Base-by-base conservation (phyloP, 2,888 invertebrate species). In the Agapostemon virescens region DNA sequence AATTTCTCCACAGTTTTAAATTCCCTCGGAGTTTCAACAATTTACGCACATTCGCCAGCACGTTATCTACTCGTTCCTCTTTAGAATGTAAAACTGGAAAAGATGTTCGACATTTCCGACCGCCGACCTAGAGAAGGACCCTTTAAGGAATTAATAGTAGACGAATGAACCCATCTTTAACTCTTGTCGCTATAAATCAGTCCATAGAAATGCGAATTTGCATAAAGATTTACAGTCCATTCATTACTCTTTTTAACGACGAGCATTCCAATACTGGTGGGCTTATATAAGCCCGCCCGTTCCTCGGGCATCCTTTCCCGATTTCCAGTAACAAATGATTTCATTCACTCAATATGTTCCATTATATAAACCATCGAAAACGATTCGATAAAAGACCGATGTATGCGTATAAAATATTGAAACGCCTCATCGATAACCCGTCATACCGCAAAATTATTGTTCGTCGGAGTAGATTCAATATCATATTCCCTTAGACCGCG, bases 351-450 rank as follows among this genome's bases (percentile, higher is more conserved):
- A 36, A 63, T 63, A 36, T n/a, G 33, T 61, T 61, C 30, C 58
- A 33, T 61, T 63, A 33, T 20, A 63, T 20, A 36, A 63, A 63
- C 63, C 33, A 61, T 33, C 17, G 61, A 61, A 61, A 61, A 20
- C 61, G n/a, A 23, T 63, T 36, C 36, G 63, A 36, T 36, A 36
- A 61, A 20, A 36, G 63, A 11, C 36, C 33, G 17, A n/a, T 36
- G 63, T 33, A 36, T 20, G n/a, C 45, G 33, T 36, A 66, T 3
- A 55, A 64, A 61, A 17, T 42, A 42, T 64, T 9, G 23, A 40
- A 74, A 49, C 67, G 17, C 45, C 38, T 68, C 76, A 77, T 77
- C 76, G 68, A 77, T 77, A 68, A 77, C 40, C 61, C 23, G 40
- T 33, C 49, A 20, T 40, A 33, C 75, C 67, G 49, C 61, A 61